phyloP scores from a whole-genome alignment of 2,797 vertebrate genomes.

The Galaxias olidus region DNA sequence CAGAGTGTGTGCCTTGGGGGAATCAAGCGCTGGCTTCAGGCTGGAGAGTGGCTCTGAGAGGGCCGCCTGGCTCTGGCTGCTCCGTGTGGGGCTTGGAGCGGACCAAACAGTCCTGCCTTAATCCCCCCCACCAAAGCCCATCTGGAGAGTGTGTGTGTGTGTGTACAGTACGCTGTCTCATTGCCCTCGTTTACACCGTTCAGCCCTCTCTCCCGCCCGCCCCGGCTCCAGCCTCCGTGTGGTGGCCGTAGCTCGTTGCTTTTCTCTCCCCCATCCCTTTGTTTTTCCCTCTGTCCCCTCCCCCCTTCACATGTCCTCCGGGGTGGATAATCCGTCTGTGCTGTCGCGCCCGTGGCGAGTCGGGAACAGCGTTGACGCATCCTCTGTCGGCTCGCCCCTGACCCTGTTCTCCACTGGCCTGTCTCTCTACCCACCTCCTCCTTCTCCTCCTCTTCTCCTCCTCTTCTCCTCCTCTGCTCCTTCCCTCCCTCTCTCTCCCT shows the following conservation, averaged over 20 bases:
- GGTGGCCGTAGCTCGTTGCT: constrained; percentile 16
- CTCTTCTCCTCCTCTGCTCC: not conserved
- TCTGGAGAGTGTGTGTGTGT: constrained; percentile 47
- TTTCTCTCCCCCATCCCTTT: not conserved
- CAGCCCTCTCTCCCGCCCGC: constrained; percentile 6
- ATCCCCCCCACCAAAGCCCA: constrained; percentile 57
- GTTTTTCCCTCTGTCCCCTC: constrained; percentile 24
- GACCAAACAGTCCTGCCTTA: constrained; percentile 55
- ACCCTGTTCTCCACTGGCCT: constrained; percentile 27
- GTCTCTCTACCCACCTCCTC: not conserved
- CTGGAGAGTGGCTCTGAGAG: constrained; percentile 32
- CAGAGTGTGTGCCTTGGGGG: not conserved
- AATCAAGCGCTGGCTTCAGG: not conserved
- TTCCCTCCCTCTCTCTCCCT: not conserved
- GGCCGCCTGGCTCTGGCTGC: constrained; percentile 25
- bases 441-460: constrained; percentile 1
- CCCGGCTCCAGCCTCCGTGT: constrained; percentile 19
- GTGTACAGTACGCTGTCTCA: constrained; percentile 36
- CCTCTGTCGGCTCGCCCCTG: not conserved
- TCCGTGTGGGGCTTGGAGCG: constrained; percentile 39
- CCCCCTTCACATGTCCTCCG: constrained; percentile 23
- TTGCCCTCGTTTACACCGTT: constrained; percentile 63
- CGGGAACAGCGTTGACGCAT: not conserved
- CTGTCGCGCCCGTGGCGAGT: not conserved
- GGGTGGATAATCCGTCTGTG: constrained; percentile 37